Conservation (phyloP, 2,888 invertebrate genomes). For the Rapana venosa region DNA sequence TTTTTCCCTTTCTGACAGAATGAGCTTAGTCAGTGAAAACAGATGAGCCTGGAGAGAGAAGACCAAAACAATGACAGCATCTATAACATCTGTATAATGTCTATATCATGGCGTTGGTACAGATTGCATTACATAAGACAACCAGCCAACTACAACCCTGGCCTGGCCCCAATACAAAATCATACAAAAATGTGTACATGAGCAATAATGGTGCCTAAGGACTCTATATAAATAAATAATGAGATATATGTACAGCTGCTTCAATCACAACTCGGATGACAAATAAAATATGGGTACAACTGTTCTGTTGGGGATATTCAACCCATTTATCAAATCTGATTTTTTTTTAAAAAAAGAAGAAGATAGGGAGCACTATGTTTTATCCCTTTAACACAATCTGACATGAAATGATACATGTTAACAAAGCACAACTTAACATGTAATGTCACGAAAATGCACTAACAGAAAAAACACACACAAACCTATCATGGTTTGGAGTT, state of each 20-base stretch:
- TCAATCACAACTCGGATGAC: conserved; percentile 24
- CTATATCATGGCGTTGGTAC: no score
- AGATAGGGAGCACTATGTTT: background rate
- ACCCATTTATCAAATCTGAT: background rate
- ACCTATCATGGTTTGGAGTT: background rate
- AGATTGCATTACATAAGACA: no score
- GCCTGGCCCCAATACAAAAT: background rate
- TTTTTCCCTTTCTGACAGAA: no score
- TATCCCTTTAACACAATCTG: background rate
- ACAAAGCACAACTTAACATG: background rate
- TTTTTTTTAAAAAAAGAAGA: background rate
- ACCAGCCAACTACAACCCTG: background rate
- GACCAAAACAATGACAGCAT: no score
- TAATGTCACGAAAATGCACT: background rate
- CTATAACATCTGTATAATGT: no score
- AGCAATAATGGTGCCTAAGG: background rate
- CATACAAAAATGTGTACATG: background rate
- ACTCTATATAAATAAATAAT: conserved; percentile 29
- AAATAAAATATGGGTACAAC: background rate
- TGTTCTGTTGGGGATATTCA: background rate
- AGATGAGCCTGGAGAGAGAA: no score
- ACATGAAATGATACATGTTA: background rate
- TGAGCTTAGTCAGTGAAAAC: no score
- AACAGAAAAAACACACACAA: background rate
- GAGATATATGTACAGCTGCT: background rate